Evolutionary conservation across 1,140 invertebrate species (phyloP).

Genomic region (Ctenoplectra terminalis): DNA sequence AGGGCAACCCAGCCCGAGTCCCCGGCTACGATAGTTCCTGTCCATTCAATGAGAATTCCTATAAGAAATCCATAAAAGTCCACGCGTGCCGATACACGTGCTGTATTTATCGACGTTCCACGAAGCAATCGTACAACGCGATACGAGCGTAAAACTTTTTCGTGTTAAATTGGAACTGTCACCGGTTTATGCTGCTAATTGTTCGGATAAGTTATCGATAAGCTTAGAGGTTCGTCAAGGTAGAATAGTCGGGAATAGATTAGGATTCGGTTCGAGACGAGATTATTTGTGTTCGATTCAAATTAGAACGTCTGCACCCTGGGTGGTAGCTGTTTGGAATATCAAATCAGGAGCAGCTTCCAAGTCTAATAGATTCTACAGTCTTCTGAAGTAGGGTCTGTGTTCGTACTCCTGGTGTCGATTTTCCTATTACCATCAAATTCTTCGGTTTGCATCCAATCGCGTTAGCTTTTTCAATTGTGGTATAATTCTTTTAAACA

Average conservation of each 20-base stretch:
- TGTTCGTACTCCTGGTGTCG: not conserved
- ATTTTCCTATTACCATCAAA: not conserved
- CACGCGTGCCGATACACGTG: conserved; percentile 41
- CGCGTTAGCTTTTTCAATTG: too few species aligned
- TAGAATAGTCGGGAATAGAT: not conserved
- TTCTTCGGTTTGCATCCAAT: too few species aligned
- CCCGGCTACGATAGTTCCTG: conserved; percentile 23
- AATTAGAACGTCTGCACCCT: not conserved
- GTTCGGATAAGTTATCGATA: not conserved
- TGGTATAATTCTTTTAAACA: too few species aligned
- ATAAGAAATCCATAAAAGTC: conserved; percentile 40
- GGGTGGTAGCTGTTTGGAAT: not conserved
- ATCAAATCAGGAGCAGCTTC: not conserved
- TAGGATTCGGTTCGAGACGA: not conserved
- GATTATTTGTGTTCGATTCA: not conserved
- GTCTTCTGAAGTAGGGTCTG: not conserved
- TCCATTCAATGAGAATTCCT: conserved; percentile 40
- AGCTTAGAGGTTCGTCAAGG: not conserved
- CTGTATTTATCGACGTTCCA: conserved; percentile 8
- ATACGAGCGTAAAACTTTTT: not conserved
- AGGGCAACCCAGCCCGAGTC: conserved; percentile 16
- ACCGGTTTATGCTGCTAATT: not conserved
- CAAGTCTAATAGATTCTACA: not conserved
- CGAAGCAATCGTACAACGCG: not conserved
- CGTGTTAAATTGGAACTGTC: not conserved